Evolutionary conservation across 92 coral and sea anemone species (phyloP).

Genomic region (Epizoanthus scotinus): DNA sequence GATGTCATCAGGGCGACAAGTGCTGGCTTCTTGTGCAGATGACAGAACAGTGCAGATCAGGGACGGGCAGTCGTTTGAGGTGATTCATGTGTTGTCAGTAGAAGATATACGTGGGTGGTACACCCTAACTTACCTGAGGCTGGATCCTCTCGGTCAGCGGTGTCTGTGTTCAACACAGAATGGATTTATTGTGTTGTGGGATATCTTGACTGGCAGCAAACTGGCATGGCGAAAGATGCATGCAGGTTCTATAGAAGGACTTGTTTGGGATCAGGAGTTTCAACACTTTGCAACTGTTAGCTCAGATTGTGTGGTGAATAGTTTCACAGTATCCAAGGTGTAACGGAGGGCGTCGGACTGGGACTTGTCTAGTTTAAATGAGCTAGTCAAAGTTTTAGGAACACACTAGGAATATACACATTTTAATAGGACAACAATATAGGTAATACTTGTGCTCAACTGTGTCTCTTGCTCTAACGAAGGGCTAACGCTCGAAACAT

Average conservation of each 20-base stretch:
- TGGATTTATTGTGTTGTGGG: conserved; percentile 85
- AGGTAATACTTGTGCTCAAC: too few species aligned
- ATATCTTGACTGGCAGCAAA: conserved; percentile 65
- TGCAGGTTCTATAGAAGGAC: conserved; percentile 82
- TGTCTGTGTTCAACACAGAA: conserved; percentile 91
- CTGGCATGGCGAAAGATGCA: conserved; percentile 82
- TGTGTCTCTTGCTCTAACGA: too few species aligned
- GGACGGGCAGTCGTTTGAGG: conserved; percentile 63
- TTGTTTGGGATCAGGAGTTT: conserved; percentile 75
- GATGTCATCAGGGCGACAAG: conserved; percentile 50
- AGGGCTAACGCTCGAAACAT: too few species aligned
- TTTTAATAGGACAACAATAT: too few species aligned
- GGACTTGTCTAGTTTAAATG: too few species aligned
- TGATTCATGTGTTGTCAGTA: conserved; percentile 56
- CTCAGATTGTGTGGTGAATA: conserved; percentile 83
- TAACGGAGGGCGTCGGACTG: too few species aligned
- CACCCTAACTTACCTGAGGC: conserved; percentile 81
- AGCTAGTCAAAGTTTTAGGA: too few species aligned
- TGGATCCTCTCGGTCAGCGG: conserved; percentile 68
- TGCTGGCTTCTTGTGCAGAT: conserved; percentile 86
- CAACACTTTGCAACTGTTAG: conserved; percentile 71
- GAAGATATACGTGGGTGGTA: conserved; percentile 80
- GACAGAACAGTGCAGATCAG: conserved; percentile 78
- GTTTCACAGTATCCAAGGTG: conserved; percentile 29
- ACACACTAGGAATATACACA: too few species aligned